phyloP scores from a whole-genome alignment of 2,888 invertebrate species.

The Peribatodes rhomboidaria region DNA sequence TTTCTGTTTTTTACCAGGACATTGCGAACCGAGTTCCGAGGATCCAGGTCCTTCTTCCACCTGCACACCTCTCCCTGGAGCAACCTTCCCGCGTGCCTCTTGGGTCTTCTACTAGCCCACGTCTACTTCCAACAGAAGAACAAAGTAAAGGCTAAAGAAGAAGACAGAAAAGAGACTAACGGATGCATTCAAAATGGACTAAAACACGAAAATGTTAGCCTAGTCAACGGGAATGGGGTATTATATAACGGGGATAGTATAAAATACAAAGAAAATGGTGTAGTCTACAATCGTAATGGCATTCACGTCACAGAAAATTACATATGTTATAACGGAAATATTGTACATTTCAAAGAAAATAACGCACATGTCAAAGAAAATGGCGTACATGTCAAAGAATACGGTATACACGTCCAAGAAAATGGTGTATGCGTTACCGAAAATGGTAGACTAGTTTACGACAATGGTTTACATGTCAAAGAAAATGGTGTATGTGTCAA shows the following conservation, averaged over 20 bases:
- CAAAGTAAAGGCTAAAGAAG: slow-evolving; percentile 15
- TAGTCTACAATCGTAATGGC: background rate
- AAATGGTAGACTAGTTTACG: background rate
- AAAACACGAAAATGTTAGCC: background rate
- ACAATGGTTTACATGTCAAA: background rate
- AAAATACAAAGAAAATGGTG: background rate
- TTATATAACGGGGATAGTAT: background rate
- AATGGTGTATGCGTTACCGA: background rate
- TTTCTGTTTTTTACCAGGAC: slow-evolving; percentile 12
- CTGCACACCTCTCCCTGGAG: slow-evolving; percentile 39
- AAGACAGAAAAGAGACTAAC: slow-evolving; percentile 10
- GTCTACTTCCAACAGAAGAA: slow-evolving; percentile 31
- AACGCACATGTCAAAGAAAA: background rate
- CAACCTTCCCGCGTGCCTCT: slow-evolving; percentile 40
- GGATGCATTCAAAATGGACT: slow-evolving; percentile 1
- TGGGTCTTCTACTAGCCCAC: slow-evolving; percentile 41
- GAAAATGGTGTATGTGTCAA: background rate
- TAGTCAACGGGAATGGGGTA: background rate
- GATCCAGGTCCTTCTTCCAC: slow-evolving; percentile 11
- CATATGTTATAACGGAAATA: background rate
- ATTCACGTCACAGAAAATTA: background rate
- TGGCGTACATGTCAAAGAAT: background rate
- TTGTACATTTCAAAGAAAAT: background rate
- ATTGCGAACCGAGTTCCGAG: slow-evolving; percentile 16
- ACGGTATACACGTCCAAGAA: background rate